Percentiles rank a stretch among this genome's conserved stretches.
These are phyloP conservation scores for Pelosia muscerda DNA, from an alignment of 2,888 invertebrate genomes.

Conservation along the genomic window DNA sequence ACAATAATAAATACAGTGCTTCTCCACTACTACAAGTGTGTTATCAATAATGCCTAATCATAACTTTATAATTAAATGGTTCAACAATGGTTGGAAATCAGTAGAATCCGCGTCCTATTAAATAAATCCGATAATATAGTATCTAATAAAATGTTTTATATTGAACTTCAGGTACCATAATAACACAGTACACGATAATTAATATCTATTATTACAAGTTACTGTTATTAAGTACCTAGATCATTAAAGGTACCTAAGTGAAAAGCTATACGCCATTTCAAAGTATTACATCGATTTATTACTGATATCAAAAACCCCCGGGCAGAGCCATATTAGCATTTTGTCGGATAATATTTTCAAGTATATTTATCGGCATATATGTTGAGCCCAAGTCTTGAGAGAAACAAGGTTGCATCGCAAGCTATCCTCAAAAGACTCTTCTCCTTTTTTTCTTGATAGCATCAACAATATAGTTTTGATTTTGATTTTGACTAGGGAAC, in stretches of 20 bases:
- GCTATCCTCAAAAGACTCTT: too few relatives aligned
- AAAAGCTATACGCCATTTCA: constrained; percentile 32
- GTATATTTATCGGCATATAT: neutral
- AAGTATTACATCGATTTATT: constrained; percentile 20
- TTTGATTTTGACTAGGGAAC: too few relatives aligned
- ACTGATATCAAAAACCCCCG: constrained; percentile 8
- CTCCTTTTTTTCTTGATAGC: too few relatives aligned
- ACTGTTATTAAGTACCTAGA: constrained; percentile 21
- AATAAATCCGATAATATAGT: neutral
- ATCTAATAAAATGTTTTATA: constrained; percentile 3
- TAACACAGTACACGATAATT: constrained; percentile 15
- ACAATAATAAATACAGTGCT: too few relatives aligned
- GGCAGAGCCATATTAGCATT: constrained; percentile 34
- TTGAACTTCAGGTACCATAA: constrained; percentile 3
- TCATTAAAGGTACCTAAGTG: constrained; percentile 27
- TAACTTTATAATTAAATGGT: too few relatives aligned
- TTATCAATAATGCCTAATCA: too few relatives aligned
- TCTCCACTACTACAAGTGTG: too few relatives aligned
- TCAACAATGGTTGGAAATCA: too few relatives aligned
- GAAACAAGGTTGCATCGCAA: too few relatives aligned
- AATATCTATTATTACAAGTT: constrained; percentile 14
- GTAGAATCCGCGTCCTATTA: too few relatives aligned
- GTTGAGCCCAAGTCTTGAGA: too few relatives aligned
- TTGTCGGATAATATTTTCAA: constrained; percentile 14
- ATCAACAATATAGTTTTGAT: too few relatives aligned